phyloP scores from a whole-genome alignment of 2,113 vertebrate species.

The Anoplopoma fimbria region DNA sequence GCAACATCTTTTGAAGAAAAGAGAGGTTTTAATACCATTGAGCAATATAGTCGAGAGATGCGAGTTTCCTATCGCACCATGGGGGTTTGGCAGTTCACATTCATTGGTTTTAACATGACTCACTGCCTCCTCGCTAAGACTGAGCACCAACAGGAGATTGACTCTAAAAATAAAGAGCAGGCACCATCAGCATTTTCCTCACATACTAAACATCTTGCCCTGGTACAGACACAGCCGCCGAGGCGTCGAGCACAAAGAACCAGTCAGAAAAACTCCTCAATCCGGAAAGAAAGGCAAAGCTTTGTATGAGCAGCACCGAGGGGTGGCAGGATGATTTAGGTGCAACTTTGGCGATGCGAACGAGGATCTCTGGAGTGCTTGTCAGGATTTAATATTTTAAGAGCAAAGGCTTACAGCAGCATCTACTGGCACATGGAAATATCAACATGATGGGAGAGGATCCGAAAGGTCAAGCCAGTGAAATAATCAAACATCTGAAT shows the following conservation, averaged over 20 bases:
- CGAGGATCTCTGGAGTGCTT: constrained; percentile 28
- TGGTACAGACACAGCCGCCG: constrained; percentile 38
- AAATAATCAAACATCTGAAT: constrained; percentile 66
- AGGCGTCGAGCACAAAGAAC: constrained; percentile 49
- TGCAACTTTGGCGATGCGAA: constrained; percentile 32
- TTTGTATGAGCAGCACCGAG: not conserved
- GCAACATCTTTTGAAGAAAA: constrained; percentile 16
- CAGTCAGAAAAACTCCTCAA: constrained; percentile 25
- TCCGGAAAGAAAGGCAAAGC: not conserved
- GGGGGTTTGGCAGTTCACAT: constrained; percentile 62
- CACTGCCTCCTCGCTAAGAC: constrained; percentile 72
- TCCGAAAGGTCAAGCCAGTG: constrained; percentile 72
- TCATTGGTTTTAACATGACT: constrained; percentile 74
- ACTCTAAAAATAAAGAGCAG: constrained; percentile 82
- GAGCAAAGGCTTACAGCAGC: constrained; percentile 49
- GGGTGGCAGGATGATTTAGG: constrained; percentile 36
- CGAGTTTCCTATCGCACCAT: constrained; percentile 25
- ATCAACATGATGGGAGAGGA: constrained; percentile 69
- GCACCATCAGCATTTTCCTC: constrained; percentile 74
- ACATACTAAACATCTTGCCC: constrained; percentile 56
- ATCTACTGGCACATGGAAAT: constrained; percentile 68
- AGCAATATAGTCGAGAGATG: constrained; percentile 31
- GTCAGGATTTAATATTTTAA: constrained; percentile 60
- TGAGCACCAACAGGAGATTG: constrained; percentile 71
- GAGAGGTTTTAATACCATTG: constrained; percentile 9